phyloP scores from a whole-genome alignment of 2,113 vertebrate genomes.

The Osmerus mordax region DNA sequence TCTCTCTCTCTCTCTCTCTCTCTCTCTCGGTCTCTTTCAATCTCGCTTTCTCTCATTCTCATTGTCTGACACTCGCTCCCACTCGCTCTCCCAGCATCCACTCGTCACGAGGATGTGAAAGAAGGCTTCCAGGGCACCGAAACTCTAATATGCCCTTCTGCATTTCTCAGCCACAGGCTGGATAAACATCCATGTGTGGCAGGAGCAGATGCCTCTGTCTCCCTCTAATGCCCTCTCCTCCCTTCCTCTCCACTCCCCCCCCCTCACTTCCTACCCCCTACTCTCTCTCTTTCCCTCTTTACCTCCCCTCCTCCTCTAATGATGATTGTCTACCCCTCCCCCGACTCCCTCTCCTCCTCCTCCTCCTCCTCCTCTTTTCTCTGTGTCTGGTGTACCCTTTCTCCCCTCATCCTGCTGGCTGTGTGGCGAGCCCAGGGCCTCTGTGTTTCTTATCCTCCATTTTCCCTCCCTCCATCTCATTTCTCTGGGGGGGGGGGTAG shows the following conservation, averaged over 20 bases:
- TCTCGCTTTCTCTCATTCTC: neutral
- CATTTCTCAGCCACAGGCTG: slow-evolving; percentile 55
- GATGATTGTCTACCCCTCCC: neutral
- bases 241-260: slow-evolving; percentile 6
- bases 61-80: neutral
- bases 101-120: slow-evolving; percentile 29
- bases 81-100: slow-evolving; percentile 24
- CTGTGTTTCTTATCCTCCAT: slow-evolving; percentile 46
- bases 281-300: slow-evolving; percentile 13
- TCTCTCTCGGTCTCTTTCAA: neutral
- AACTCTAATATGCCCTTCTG: slow-evolving; percentile 32
- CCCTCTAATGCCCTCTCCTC: slow-evolving; percentile 40
- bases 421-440: slow-evolving; percentile 42
- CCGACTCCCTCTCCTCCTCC: neutral
- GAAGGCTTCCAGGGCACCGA: slow-evolving; percentile 33
- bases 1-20: neutral
- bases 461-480: slow-evolving; percentile 52
- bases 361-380: neutral
- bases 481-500: slow-evolving; percentile 62
- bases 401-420: slow-evolving; percentile 48
- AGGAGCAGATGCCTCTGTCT: slow-evolving; percentile 55
- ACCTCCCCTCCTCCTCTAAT: slow-evolving; percentile 14
- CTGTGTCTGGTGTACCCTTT: neutral
- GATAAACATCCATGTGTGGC: slow-evolving; percentile 58
- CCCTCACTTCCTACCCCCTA: neutral